Conservation (phyloP, 2,888 invertebrate species). For the Cyclophora punctaria region DNA sequence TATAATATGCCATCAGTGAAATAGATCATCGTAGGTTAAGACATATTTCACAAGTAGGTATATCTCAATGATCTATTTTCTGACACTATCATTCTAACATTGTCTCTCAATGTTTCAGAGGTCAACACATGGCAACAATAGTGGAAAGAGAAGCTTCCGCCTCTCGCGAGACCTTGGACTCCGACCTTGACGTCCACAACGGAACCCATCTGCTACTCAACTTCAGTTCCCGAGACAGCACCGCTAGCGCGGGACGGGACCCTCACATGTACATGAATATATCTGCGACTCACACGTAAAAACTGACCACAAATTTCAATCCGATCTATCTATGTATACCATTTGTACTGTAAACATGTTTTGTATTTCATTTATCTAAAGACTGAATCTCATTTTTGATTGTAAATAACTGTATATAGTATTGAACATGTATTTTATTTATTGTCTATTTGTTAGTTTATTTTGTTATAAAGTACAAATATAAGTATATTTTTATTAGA, state of each 20-base stretch:
- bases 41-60: no score
- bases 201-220: constrained; percentile 56
- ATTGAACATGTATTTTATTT: constrained; percentile 21
- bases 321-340: no score
- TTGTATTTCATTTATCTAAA: constrained; percentile 2
- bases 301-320: no score
- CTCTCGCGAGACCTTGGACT: constrained; percentile 53
- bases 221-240: constrained; percentile 42
- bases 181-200: constrained; percentile 37
- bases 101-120: constrained; percentile 28
- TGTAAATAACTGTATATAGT: constrained; percentile 31
- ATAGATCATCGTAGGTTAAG: no score
- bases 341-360: no score
- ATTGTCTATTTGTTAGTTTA: constrained; percentile 11
- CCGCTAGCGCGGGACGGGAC: constrained; percentile 15
- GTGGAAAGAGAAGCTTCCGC: constrained; percentile 59
- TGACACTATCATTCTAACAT: background rate
- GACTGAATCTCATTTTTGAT: constrained; percentile 32
- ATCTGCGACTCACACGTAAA: constrained; percentile 58
- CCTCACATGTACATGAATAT: constrained; percentile 71
- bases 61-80: no score
- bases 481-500: constrained; percentile 16
- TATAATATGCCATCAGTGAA: no score
- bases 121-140: constrained; percentile 67
- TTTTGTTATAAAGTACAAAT: constrained; percentile 42